phyloP scores from a whole-genome alignment of 2,113 vertebrate genomes.

The Oncorhynchus mykiss region DNA sequence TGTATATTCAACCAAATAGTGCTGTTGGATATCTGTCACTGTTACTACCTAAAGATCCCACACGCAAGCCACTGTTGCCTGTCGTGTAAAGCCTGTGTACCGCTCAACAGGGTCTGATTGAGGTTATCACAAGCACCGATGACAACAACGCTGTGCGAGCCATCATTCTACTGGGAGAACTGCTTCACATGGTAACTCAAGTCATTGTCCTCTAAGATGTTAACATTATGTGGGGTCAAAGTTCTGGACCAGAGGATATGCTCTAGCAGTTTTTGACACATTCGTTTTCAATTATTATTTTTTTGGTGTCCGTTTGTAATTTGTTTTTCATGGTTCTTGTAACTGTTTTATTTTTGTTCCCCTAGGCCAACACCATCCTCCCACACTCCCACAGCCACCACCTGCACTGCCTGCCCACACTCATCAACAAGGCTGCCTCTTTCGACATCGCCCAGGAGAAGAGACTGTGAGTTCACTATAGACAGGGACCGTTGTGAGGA shows the following conservation, averaged over 20 bases:
- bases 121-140: slow-evolving; percentile 96
- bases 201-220: not conserved
- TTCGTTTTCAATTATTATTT: not conserved
- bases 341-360: not conserved
- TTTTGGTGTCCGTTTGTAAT: not conserved
- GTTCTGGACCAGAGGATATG: not conserved
- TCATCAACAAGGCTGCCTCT: slow-evolving; percentile 98
- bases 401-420: slow-evolving; percentile 95
- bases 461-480: slow-evolving; percentile 80
- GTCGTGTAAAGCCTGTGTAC: not conserved
- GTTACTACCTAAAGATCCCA: not conserved
- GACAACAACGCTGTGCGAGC: slow-evolving; percentile 90
- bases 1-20: not conserved
- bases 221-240: not conserved
- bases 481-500: too few relatives aligned
- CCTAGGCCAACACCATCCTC: slow-evolving; percentile 95
- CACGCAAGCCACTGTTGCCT: not conserved
- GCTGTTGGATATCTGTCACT: not conserved
- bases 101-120: slow-evolving; percentile 85
- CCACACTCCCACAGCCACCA: slow-evolving; percentile 97
- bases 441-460: slow-evolving; percentile 97
- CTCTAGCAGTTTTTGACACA: not conserved
- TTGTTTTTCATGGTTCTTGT: not conserved
- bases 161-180: slow-evolving; percentile 94
- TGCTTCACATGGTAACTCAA: slow-evolving; percentile 91